Base-by-base conservation (phyloP, 1,140 invertebrate genomes). In the Pygmarrhopalites habei region DNA sequence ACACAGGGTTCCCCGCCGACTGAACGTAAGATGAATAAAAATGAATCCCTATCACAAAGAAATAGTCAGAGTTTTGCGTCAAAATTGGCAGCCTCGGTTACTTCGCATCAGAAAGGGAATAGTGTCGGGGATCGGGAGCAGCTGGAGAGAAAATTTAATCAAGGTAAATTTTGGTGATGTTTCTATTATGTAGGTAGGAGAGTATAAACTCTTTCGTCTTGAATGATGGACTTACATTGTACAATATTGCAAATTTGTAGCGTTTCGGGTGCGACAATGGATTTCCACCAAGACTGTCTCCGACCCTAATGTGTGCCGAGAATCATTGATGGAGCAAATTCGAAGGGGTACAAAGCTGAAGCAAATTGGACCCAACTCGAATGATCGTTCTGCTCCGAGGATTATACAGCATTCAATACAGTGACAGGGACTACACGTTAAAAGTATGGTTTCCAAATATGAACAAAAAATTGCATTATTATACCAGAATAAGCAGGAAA, bases 311-410 rank as follows among this genome's bases (percentile, higher is more conserved):
- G 73, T 80, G 51, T 79, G 81, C n/a, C 76, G 82, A 32, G 82
- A 83, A 64, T 83, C 82, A 2, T 77, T 94, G 1, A 90, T 93
- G 89, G 90, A 93, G 79, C 90, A 94, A 72, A 93, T 94, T 47
- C 86, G 90, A 72, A 81, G 86, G 44, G 90, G 90, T 28, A 89
- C 88, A 1, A 84, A 85, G 3, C 75, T 93, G 53, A 84, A 81
- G 46, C 82, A 86, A 67, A 87, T 84, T 66, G 15, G 5, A 7
- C 32, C 5, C 5, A 76, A 79, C 43, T 79, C 82, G 71, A 83
- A 84, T 76, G 83, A 85, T 77, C 78, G 85, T 49, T 86, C 84
- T 49, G 83, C 84, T 19, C 85, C 85, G n/a, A 35, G 32, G 15
- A 35, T 35, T 35, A 7, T 15, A 35, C 5, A 5, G 32, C 32